Base-by-base conservation (phyloP, 2,888 invertebrate genomes). In the Tenthredo notha region DNA sequence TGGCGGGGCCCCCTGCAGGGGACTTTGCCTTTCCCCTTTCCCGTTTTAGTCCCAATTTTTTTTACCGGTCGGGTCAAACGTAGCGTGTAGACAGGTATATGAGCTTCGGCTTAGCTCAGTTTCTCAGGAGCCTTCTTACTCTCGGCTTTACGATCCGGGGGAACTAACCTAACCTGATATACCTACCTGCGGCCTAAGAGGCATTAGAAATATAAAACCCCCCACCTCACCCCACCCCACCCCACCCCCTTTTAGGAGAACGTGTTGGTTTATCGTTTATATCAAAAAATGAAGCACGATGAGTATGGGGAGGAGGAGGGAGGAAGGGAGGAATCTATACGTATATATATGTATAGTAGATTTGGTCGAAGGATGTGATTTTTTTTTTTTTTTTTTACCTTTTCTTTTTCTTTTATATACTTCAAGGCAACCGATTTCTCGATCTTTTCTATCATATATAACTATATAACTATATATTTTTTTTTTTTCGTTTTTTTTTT, bases 11-110 rank as follows among this genome's bases (percentile, higher is more conserved):
- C 82, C 82, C 82, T 83, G 82, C 78, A 80, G 82, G 87, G 84
- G 88, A 88, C 88, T 91, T 89, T 90, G 90, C 91, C 91, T 91
- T 90, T 87, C 89, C 90, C 86, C 88, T 89, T 89, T 85, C 86
- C 72, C 85, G 86, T 88, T 89, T 88, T 85, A 74, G 86, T 87
- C 87, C 90, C 87, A 88, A 88, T 86, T 88, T 89, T 89, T 88
- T 89, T 88, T 85, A 88, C 80, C 86, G 87, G 72, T 86, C 87
- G 86, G 86, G 88, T 88, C 89, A 89, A 87, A 87, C 86, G 88
- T 87, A 54, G 82, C 82, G 82, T 83, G 82, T 83, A 83, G 82
- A 83, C 82, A 83, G 82, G 82, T 83, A 83, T 83, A 83, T 67
- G 82, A 83, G 82, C 82, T 83, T 80, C 47, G 82, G 82, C 82